Evolutionary conservation across 2,113 vertebrate species (phyloP).

Genomic region (Macroglossus sobrinus): DNA sequence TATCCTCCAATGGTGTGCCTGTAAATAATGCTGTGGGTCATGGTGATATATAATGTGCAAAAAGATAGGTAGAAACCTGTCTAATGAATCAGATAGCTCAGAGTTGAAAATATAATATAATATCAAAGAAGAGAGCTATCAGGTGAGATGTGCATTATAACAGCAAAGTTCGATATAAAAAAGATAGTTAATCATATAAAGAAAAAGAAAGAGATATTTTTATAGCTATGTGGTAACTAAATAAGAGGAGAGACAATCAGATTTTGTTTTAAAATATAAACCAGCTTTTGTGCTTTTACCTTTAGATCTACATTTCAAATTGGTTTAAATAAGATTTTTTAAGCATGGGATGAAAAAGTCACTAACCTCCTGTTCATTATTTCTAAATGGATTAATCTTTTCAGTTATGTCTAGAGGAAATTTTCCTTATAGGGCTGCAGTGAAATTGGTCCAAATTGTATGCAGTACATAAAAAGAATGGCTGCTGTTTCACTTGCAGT

Average conservation of each 20-base stretch:
- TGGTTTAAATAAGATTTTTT: neutral
- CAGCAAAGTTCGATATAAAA: neutral
- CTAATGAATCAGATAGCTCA: neutral
- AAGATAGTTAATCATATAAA: neutral
- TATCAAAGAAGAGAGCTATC: neutral
- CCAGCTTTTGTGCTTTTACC: neutral
- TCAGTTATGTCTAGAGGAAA: neutral
- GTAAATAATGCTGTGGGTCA: neutral
- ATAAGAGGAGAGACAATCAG: neutral
- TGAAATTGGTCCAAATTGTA: neutral
- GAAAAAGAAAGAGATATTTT: neutral
- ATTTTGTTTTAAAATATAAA: neutral
- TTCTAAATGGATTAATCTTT: neutral
- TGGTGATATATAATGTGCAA: neutral
- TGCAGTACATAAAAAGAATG: neutral
- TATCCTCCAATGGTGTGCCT: neutral
- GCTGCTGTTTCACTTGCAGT: neutral
- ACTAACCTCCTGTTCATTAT: neutral
- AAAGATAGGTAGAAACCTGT: neutral
- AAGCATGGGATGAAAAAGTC: neutral
- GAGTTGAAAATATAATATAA: neutral
- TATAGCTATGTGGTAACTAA: neutral
- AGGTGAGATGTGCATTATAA: neutral
- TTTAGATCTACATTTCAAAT: neutral
- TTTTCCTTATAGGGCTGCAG: fast-evolving